Base-by-base conservation (phyloP, 2,888 invertebrate species). In the Drosophila paranaensis region DNA sequence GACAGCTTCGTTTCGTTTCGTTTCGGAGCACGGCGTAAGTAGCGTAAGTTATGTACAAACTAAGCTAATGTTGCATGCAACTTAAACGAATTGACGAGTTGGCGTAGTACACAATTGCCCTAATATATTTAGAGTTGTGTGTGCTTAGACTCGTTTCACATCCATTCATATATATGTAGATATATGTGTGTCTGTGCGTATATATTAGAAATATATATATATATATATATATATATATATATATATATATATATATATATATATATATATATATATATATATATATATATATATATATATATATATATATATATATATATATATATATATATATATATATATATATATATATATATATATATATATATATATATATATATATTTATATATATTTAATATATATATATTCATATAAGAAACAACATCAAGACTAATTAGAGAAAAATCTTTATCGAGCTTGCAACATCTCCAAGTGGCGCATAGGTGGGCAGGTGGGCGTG, bases 351-450 rank as follows among this genome's bases (percentile, higher is more conserved):
- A 42, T 57, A 25, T 62, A 6, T 9, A 27, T n/a, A 5, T 45
- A 40, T 68, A 30, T 53, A 0, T 51, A 16, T 35, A 11, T 50
- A 45, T 55, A 46, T 61, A 2, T 43, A 16, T 42, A n/a, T 39
- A 14, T 39, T 4, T 10, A 10, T 42, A 42, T 42, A 42, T 16
- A 33, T n/a, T n/a, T n/a, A n/a, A n/a, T n/a, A n/a, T n/a, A n/a
- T n/a, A n/a, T n/a, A n/a, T n/a, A n/a, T n/a, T n/a, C n/a, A n/a
- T n/a, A n/a, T n/a, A n/a, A n/a, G n/a, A 77, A 77, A 89, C 87
- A 87, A 87, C 83, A 76, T 79, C 78, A 45, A 87, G 74, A 85
- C 67, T 58, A 74, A 58, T 51, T 71, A 68, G 77, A 74, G 74
- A 78, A 67, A 65, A 48, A 55, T 65, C n/a, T 45, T 68, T 55